Evolutionary conservation across 2,113 vertebrate genomes (phyloP).

Genomic region (Mesitornis unicolor): DNA sequence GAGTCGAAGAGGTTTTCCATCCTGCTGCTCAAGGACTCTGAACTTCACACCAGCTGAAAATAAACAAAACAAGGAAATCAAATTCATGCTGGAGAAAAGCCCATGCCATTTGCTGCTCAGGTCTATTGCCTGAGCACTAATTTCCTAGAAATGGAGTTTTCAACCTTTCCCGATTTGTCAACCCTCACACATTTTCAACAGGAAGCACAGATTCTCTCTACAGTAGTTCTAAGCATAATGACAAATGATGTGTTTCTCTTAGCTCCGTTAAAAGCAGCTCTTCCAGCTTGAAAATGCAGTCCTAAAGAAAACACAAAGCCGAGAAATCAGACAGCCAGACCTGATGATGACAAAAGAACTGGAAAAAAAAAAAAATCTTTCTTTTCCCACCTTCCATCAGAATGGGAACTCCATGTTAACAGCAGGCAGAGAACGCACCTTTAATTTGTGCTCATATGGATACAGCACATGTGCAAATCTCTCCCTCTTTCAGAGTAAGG

Average conservation of each 20-base stretch:
- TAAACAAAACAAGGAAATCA: not conserved
- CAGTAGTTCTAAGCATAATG: not conserved
- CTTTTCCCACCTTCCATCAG: not conserved
- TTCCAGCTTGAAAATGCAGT: not conserved
- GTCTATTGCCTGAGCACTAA: not conserved
- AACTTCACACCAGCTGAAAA: conserved; percentile 92
- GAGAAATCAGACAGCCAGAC: not conserved
- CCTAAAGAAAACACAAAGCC: not conserved
- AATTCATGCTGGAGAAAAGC: not conserved
- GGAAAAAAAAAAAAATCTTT: not conserved
- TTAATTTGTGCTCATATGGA: not conserved
- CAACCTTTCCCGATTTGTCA: not conserved
- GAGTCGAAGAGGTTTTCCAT: conserved; percentile 85
- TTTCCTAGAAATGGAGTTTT: not conserved
- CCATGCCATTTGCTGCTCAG: not conserved
- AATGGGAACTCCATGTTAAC: not conserved
- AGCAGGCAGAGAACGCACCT: not conserved
- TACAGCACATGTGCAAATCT: not conserved
- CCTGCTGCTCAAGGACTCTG: conserved; percentile 83
- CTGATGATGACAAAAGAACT: not conserved
- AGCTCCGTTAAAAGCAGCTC: not conserved
- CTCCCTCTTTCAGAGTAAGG: not conserved
- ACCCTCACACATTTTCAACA: not conserved
- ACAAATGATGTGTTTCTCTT: not conserved
- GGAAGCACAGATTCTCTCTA: not conserved